Percentiles rank a stretch among this genome's conserved stretches.
These are phyloP conservation scores for Lathamus discolor DNA, from an alignment of 2,113 vertebrate species.

Conservation along the genomic window DNA sequence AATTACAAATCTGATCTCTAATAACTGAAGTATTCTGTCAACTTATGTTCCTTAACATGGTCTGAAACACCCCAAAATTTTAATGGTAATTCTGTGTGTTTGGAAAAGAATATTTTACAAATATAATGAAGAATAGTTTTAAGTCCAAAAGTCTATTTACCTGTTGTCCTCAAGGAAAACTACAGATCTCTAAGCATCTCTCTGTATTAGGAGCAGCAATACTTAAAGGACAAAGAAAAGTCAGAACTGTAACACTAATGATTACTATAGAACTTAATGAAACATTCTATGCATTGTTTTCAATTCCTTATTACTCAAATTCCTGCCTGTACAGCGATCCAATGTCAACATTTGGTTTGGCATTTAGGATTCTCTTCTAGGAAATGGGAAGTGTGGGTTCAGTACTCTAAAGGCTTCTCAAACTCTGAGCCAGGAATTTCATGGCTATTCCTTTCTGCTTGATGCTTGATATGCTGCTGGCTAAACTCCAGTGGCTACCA, in stretches of 20 bases:
- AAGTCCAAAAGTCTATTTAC: background rate
- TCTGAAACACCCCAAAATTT: background rate
- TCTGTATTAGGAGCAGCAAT: background rate
- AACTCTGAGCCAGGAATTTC: background rate
- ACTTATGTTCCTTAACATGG: background rate
- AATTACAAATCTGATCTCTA: background rate
- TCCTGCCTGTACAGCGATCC: constrained; percentile 3
- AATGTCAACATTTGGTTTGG: constrained; percentile 21
- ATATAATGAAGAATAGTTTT: background rate
- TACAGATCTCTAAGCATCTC: background rate
- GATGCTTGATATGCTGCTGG: background rate
- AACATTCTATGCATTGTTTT: constrained; percentile 15
- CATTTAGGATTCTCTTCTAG: constrained; percentile 16
- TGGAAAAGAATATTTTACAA: background rate
- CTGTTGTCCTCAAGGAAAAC: background rate
- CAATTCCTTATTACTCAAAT: constrained; percentile 15
- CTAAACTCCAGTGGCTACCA: background rate
- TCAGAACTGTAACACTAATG: background rate
- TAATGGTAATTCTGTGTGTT: background rate
- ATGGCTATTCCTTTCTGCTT: background rate
- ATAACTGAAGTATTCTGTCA: background rate
- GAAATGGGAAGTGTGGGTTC: background rate
- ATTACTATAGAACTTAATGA: background rate
- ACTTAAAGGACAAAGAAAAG: background rate
- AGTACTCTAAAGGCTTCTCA: background rate